These are phyloP conservation scores for Pipistrellus pipistrellus DNA, from an alignment of 2,797 vertebrate genomes.

Conservation along the genomic window DNA sequence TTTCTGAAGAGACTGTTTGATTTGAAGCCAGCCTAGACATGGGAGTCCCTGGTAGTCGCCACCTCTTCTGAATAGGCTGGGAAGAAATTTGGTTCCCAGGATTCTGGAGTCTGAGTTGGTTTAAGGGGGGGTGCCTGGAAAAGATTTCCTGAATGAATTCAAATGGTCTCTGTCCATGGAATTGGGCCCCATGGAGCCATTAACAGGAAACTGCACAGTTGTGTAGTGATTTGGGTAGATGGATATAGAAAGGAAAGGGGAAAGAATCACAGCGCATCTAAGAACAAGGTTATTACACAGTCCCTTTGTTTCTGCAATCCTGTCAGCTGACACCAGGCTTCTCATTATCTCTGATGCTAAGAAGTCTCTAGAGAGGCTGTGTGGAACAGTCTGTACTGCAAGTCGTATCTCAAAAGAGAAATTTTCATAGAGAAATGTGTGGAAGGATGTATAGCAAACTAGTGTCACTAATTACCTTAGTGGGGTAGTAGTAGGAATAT, in stretches of 20 bases:
- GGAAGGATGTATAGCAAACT: neutral
- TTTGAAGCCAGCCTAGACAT: conserved; percentile 81
- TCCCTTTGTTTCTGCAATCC: conserved; percentile 6
- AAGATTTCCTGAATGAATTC: conserved; percentile 79
- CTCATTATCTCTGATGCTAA: conserved; percentile 59
- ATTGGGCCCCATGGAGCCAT: conserved; percentile 71
- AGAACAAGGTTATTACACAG: conserved; percentile 40
- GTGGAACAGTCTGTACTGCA: neutral
- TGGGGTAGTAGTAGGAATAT: neutral
- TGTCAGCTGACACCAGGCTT: conserved; percentile 47
- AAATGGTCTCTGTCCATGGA: conserved; percentile 75
- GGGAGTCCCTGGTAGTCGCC: conserved; percentile 62
- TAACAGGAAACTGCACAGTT: conserved; percentile 56
- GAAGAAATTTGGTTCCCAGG: conserved; percentile 83
- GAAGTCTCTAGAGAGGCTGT: neutral
- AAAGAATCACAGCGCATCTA: conserved; percentile 67
- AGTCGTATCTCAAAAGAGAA: conserved; percentile 25
- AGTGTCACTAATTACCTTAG: neutral
- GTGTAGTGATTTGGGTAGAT: conserved; percentile 71
- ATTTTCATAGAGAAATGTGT: neutral
- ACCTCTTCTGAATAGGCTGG: conserved; percentile 69
- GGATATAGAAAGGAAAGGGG: conserved; percentile 27
- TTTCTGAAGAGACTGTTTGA: conserved; percentile 82
- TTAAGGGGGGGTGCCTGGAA: conserved; percentile 64
- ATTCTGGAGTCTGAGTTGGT: conserved; percentile 74